phyloP scores from a whole-genome alignment of 2,113 vertebrate genomes.

The Mustela lutreola region DNA sequence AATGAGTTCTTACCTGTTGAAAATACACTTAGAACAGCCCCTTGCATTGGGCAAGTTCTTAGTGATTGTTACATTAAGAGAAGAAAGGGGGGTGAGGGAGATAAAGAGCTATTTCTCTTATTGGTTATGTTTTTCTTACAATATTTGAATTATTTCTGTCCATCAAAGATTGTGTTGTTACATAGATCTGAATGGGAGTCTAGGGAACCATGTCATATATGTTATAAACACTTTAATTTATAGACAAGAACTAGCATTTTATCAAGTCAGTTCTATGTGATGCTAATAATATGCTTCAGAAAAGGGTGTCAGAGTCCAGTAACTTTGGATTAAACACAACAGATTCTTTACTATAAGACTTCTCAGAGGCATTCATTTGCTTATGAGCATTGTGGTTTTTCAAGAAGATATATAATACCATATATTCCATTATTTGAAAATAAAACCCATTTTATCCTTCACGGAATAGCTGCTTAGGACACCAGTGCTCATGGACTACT shows the following conservation, averaged over 20 bases:
- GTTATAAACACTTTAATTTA: not conserved
- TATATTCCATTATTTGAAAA: not conserved
- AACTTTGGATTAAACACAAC: not conserved
- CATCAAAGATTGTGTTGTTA: not conserved
- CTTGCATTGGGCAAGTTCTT: not conserved
- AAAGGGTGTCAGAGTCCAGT: not conserved
- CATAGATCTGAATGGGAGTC: not conserved
- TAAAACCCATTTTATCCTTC: not conserved
- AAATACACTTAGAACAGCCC: not conserved
- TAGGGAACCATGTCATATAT: not conserved
- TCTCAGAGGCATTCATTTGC: not conserved
- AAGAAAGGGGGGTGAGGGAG: not conserved
- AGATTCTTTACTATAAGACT: not conserved
- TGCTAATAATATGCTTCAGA: not conserved
- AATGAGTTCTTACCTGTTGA: not conserved
- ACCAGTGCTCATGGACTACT: not conserved
- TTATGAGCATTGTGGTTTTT: not conserved
- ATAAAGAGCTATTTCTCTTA: not conserved
- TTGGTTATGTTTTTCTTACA: not conserved
- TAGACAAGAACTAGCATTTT: not conserved
- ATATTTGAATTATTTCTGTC: conserved; percentile 8
- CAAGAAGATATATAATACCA: not conserved
- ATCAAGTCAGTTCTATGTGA: not conserved
- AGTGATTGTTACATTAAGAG: not conserved
- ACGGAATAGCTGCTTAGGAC: not conserved